These are phyloP conservation scores for Apotomis betuletana DNA, from an alignment of 2,888 invertebrate genomes.

Conservation along the genomic window DNA sequence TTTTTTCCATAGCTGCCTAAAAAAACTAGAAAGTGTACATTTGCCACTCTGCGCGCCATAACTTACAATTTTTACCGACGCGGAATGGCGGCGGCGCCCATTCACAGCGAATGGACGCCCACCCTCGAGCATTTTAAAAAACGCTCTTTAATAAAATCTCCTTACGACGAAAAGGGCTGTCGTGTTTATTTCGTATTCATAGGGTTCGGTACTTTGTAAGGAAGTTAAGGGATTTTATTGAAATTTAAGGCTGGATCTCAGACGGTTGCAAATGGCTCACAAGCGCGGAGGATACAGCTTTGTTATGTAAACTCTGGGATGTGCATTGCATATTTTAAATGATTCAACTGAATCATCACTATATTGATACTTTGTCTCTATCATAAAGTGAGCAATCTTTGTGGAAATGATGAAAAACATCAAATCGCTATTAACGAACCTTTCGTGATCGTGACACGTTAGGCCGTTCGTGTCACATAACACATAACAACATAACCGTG, in stretches of 20 bases:
- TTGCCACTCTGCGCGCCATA: conserved; percentile 42
- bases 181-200: conserved; percentile 46
- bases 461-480: too few species aligned
- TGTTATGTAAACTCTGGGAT: not conserved
- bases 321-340: not conserved
- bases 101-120: conserved; percentile 41
- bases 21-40: conserved; percentile 24
- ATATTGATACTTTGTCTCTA: too few species aligned
- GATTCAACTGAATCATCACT: not conserved
- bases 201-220: conserved; percentile 41
- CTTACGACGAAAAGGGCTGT: conserved; percentile 43
- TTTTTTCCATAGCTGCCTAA: conserved; percentile 13
- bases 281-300: not conserved
- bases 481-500: too few species aligned
- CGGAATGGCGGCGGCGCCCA: conserved; percentile 31
- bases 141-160: conserved; percentile 44
- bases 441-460: too few species aligned
- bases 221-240: conserved; percentile 37
- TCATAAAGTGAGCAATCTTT: too few species aligned
- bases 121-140: conserved; percentile 37
- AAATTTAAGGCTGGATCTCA: conserved; percentile 37
- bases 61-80: conserved; percentile 47
- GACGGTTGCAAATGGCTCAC: not conserved
- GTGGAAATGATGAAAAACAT: too few species aligned
- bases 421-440: too few species aligned